Evolutionary conservation across 2,888 invertebrate genomes (phyloP).

Genomic region (Hirtodrosophila cameraria): DNA sequence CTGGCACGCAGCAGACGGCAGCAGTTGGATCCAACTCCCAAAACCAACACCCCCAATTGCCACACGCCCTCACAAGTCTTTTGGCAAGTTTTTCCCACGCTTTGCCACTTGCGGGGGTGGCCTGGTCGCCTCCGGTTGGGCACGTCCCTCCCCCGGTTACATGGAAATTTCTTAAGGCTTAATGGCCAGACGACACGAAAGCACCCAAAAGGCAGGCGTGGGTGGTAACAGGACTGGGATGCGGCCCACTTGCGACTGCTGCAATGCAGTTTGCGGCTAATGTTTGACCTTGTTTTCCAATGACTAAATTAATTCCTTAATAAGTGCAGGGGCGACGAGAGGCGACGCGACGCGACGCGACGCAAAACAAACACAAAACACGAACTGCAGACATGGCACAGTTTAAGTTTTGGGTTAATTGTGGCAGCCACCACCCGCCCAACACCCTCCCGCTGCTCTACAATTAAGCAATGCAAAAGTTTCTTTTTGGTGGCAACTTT

Average conservation of each 20-base stretch:
- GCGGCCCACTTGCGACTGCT: slow-evolving; percentile 66
- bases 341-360: slow-evolving; percentile 10
- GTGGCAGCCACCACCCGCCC: slow-evolving; percentile 37
- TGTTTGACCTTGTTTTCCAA: slow-evolving; percentile 84
- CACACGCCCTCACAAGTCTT: slow-evolving; percentile 23
- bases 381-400: slow-evolving; percentile 75
- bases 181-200: slow-evolving; percentile 72
- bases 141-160: slow-evolving; percentile 21
- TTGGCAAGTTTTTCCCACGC: slow-evolving; percentile 78
- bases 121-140: slow-evolving; percentile 17
- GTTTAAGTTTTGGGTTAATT: slow-evolving; percentile 60
- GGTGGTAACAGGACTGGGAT: slow-evolving; percentile 20
- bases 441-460: slow-evolving; percentile 17
- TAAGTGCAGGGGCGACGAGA: slow-evolving; percentile 59
- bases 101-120: slow-evolving; percentile 55
- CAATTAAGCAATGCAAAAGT: slow-evolving; percentile 72
- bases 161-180: slow-evolving; percentile 70
- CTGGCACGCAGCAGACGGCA: slow-evolving; percentile 62
- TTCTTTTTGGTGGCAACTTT: slow-evolving; percentile 66
- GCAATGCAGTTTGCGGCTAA: slow-evolving; percentile 84
- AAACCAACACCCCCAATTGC: slow-evolving; percentile 17
- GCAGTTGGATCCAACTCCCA: not conserved
- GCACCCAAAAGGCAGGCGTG: slow-evolving; percentile 32
- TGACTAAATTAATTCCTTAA: slow-evolving; percentile 80
- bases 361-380: slow-evolving; percentile 60